Evolutionary conservation across 2,113 vertebrate genomes (phyloP).

Genomic region (Plotosus lineatus): DNA sequence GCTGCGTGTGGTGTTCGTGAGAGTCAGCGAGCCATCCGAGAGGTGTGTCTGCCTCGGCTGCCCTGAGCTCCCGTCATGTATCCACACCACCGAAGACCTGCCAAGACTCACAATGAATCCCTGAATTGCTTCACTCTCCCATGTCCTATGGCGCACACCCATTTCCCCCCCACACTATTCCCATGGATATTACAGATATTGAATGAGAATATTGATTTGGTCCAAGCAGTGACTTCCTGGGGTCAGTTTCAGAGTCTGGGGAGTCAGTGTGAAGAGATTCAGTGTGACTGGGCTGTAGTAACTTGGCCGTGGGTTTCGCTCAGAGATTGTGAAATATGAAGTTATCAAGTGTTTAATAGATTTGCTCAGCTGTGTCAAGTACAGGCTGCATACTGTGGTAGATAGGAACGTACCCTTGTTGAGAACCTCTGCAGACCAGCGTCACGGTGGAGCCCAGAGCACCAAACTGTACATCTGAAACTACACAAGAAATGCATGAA

Average conservation of each 20-base stretch:
- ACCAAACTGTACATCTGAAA: constrained; percentile 54
- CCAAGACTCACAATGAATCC: constrained; percentile 39
- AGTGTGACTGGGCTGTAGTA: constrained; percentile 33
- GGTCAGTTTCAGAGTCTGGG: constrained; percentile 36
- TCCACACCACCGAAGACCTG: constrained; percentile 71
- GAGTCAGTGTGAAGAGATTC: constrained; percentile 41
- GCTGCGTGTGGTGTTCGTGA: constrained; percentile 59
- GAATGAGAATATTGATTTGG: constrained; percentile 14
- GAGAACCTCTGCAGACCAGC: constrained; percentile 49
- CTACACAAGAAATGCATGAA: constrained; percentile 10
- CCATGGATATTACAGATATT: constrained; percentile 22
- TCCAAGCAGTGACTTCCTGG: constrained; percentile 31
- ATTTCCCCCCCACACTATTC: background rate
- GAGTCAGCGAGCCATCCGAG: constrained; percentile 63
- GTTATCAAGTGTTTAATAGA: constrained; percentile 50
- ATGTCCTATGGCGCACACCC: constrained; percentile 1
- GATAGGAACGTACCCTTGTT: constrained; percentile 48
- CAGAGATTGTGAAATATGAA: constrained; percentile 33
- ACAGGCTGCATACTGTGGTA: background rate
- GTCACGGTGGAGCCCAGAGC: constrained; percentile 56
- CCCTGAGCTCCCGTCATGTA: constrained; percentile 61
- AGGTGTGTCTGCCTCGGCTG: constrained; percentile 59
- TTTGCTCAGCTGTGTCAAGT: constrained; percentile 15
- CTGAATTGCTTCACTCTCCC: constrained; percentile 26
- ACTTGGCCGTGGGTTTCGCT: constrained; percentile 27